These are phyloP conservation scores for Sorex fumeus DNA, from an alignment of 2,113 vertebrate species.

Conservation along the genomic window DNA sequence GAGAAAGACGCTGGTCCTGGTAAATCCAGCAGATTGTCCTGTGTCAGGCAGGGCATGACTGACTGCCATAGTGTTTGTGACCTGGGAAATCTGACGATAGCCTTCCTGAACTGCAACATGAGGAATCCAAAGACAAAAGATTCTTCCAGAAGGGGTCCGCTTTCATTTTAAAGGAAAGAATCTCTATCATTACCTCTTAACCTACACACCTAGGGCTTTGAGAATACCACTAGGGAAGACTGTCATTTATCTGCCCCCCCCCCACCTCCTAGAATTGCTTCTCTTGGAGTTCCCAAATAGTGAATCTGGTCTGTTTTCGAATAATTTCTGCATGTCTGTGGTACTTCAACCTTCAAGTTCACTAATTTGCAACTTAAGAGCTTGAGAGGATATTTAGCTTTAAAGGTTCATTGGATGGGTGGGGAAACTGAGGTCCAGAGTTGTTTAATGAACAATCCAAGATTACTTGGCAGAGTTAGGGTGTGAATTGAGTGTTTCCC, in stretches of 20 bases:
- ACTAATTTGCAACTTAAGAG: conserved; percentile 4
- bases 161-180: background rate
- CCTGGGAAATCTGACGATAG: background rate
- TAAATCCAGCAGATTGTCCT: background rate
- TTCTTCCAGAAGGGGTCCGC: background rate
- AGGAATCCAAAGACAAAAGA: background rate
- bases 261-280: background rate
- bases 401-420: background rate
- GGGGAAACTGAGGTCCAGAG: conserved; percentile 7
- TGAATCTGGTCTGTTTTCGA: background rate
- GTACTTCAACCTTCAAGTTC: background rate
- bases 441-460: background rate
- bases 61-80: background rate
- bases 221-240: background rate
- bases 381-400: background rate
- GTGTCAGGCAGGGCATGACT: background rate
- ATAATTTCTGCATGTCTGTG: background rate
- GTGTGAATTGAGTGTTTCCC: background rate
- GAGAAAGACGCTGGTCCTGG: background rate
- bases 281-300: background rate
- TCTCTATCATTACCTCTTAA: background rate
- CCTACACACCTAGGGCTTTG: background rate
- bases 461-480: background rate
- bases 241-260: background rate
- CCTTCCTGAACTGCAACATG: background rate